Conservation (phyloP, 2,888 invertebrate genomes). For the Tenthredo amoena region DNA sequence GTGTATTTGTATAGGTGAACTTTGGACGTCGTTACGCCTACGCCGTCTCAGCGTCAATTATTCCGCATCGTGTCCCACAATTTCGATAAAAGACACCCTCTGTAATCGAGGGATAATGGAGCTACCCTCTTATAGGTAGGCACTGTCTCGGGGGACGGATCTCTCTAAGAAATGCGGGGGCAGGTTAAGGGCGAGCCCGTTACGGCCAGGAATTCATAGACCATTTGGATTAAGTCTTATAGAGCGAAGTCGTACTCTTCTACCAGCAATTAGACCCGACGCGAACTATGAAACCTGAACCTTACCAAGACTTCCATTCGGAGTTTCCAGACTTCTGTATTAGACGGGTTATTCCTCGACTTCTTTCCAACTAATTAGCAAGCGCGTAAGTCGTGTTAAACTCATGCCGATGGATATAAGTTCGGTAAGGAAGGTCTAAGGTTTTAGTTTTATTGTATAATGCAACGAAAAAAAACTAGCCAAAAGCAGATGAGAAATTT, state of each 20-base stretch:
- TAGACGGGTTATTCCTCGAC: background rate
- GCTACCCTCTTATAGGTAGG: conserved; percentile 12
- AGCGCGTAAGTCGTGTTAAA: background rate
- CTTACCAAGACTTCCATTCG: background rate
- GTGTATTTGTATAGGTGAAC: conserved; percentile 13
- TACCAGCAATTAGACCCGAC: conserved; percentile 8
- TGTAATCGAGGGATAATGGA: conserved; percentile 47
- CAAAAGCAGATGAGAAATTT: background rate
- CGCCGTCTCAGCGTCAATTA: conserved; percentile 28
- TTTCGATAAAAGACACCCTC: conserved; percentile 50
- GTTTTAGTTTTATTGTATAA: background rate
- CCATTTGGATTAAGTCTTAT: conserved; percentile 47
- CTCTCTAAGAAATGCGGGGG: conserved; percentile 3
- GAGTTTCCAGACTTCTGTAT: background rate
- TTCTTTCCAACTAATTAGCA: conserved; percentile 27
- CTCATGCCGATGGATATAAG: background rate
- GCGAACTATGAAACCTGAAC: background rate
- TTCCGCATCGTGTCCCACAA: conserved; percentile 42
- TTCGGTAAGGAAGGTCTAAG: background rate
- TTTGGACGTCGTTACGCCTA: background rate
- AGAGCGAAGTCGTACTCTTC: conserved; percentile 21
- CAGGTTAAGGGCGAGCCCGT: background rate
- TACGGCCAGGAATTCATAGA: conserved; percentile 38
- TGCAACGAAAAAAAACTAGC: background rate
- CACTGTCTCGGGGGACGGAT: conserved; percentile 4